phyloP scores from a whole-genome alignment of 2,113 vertebrate species.

The Thalassarche chlororhynchos region DNA sequence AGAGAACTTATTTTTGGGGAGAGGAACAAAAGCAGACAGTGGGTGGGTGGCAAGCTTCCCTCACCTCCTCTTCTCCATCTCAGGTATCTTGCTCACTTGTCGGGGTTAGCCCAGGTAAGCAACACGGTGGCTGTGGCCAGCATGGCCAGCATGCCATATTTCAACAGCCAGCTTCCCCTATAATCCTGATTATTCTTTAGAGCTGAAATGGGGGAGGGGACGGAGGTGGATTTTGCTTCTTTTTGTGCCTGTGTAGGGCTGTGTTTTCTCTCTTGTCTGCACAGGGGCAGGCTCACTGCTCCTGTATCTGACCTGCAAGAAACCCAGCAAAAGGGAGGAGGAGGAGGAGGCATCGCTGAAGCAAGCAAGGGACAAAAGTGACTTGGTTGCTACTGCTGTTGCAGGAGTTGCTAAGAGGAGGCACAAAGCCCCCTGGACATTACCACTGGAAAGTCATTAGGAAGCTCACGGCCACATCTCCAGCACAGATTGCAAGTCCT shows the following conservation, averaged over 20 bases:
- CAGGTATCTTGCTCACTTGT: background rate
- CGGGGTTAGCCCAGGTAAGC: background rate
- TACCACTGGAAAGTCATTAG: slow-evolving; percentile 84
- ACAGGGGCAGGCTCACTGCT: background rate
- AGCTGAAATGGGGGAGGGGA: background rate
- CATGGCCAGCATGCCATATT: background rate
- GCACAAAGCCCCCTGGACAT: slow-evolving; percentile 74
- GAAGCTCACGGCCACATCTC: slow-evolving; percentile 76
- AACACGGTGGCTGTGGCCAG: background rate
- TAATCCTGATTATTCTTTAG: slow-evolving; percentile 29
- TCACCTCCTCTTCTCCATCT: background rate
- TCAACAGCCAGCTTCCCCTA: background rate
- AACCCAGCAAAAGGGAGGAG: background rate
- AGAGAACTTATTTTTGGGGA: background rate
- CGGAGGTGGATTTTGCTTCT: background rate
- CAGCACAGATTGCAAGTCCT: slow-evolving; percentile 79
- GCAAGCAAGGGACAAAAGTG: slow-evolving; percentile 74
- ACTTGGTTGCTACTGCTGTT: background rate
- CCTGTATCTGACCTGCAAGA: slow-evolving; percentile 4
- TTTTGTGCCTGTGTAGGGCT: background rate
- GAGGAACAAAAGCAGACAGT: background rate
- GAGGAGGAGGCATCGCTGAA: background rate
- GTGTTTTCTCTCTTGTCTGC: background rate
- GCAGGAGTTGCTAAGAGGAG: slow-evolving; percentile 43
- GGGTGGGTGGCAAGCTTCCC: background rate